Conservation (phyloP, 1,140 invertebrate genomes). For the Aplysia californica region DNA sequence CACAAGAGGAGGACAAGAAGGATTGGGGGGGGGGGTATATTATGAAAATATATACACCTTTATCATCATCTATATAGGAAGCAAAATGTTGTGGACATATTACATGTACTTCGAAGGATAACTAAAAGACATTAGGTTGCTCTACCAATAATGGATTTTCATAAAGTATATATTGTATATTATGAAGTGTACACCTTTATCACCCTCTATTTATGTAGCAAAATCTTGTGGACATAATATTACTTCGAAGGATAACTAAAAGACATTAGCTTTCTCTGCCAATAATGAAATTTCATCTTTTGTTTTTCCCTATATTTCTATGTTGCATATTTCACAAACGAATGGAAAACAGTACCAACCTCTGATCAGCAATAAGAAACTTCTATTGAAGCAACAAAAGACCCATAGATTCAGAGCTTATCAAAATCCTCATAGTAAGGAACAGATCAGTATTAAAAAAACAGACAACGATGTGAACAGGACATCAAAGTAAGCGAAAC, state of each 20-base stretch:
- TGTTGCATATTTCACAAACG: neutral
- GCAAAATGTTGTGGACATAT: neutral
- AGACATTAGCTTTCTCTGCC: neutral
- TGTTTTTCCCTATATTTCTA: neutral
- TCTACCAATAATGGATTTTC: neutral
- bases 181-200: neutral
- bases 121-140: neutral
- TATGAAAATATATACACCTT: neutral
- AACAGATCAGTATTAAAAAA: neutral
- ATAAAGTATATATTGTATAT: neutral
- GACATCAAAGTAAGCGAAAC: too few relatives aligned
- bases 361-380: neutral
- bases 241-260: neutral
- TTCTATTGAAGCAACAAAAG: conserved; percentile 10
- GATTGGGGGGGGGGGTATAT: too few relatives aligned
- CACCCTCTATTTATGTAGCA: neutral
- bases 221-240: neutral
- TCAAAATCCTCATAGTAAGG: neutral
- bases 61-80: neutral
- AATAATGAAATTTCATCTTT: neutral
- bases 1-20: too few relatives aligned
- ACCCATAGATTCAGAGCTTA: neutral
- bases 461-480: neutral
- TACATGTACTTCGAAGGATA: neutral
- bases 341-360: neutral